phyloP scores from a whole-genome alignment of 2,888 invertebrate genomes.

The Campoplex capitator region DNA sequence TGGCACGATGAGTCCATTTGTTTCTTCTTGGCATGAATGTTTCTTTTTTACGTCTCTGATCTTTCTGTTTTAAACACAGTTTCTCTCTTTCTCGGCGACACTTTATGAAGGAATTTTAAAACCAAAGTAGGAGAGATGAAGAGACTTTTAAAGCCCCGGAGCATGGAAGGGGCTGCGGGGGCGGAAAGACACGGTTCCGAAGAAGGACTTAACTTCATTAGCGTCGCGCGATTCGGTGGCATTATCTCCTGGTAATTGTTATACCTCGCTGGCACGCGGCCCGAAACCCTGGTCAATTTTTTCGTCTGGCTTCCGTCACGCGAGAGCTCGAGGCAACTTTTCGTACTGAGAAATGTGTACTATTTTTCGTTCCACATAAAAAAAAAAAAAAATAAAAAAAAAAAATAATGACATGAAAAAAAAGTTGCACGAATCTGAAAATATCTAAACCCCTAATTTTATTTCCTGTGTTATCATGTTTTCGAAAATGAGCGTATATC shows the following conservation, averaged over 20 bases:
- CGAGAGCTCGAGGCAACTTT: conserved; percentile 40
- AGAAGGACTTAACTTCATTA: conserved; percentile 73
- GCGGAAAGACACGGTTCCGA: conserved; percentile 42
- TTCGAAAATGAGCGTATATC: neutral
- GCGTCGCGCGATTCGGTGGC: conserved; percentile 70
- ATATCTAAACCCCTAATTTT: neutral
- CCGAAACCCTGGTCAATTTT: conserved; percentile 27
- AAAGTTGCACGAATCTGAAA: neutral
- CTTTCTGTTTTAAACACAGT: conserved; percentile 16
- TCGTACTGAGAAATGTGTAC: neutral
- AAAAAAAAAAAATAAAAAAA: neutral
- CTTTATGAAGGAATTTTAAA: conserved; percentile 3
- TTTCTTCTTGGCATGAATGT: neutral
- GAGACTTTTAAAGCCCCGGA: conserved; percentile 31
- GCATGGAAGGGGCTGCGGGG: neutral
- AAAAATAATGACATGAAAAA: neutral
- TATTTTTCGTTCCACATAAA: neutral
- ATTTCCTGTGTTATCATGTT: neutral
- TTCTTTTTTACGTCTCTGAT: conserved; percentile 34
- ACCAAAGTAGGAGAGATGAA: conserved; percentile 15
- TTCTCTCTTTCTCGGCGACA: conserved; percentile 24
- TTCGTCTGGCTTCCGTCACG: conserved; percentile 51
- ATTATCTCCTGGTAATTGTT: conserved; percentile 73
- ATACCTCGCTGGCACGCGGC: conserved; percentile 60
- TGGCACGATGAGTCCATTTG: neutral